Conservation (phyloP, 2,113 vertebrate genomes). For the Anolis carolinensis region DNA sequence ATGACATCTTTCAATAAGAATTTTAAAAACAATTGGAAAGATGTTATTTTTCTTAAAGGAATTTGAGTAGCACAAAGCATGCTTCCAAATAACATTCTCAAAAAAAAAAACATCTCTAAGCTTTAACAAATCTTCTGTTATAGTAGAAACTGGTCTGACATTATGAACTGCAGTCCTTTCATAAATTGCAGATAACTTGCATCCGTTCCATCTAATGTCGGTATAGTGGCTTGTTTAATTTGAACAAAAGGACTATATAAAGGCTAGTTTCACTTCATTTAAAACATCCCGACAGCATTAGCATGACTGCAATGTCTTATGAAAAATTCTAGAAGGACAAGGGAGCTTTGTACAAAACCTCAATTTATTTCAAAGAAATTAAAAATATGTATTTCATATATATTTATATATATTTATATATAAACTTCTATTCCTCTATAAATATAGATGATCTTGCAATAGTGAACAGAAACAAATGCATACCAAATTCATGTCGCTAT, state of each 20-base stretch:
- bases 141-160: slow-evolving; percentile 58
- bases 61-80: slow-evolving; percentile 16
- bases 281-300: not conserved
- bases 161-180: slow-evolving; percentile 42
- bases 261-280: slow-evolving; percentile 60
- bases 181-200: slow-evolving; percentile 54
- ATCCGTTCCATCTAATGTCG: slow-evolving; percentile 58
- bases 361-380: slow-evolving; percentile 92
- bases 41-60: slow-evolving; percentile 6
- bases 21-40: slow-evolving; percentile 12
- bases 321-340: slow-evolving; percentile 68
- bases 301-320: slow-evolving; percentile 51
- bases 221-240: slow-evolving; percentile 22
- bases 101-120: slow-evolving; percentile 24
- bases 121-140: slow-evolving; percentile 55
- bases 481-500: slow-evolving; percentile 83
- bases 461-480: slow-evolving; percentile 89
- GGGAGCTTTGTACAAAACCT: slow-evolving; percentile 83
- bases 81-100: slow-evolving; percentile 12
- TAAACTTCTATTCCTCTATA: slow-evolving; percentile 94
- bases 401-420: slow-evolving; percentile 81
- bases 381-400: slow-evolving; percentile 82
- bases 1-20: not conserved
- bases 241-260: slow-evolving; percentile 58
- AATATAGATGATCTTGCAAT: slow-evolving; percentile 94